Percentiles rank a stretch among this genome's conserved stretches.
These are phyloP conservation scores for Orthosia cruda DNA, from an alignment of 2,888 invertebrate genomes.

Conservation along the genomic window DNA sequence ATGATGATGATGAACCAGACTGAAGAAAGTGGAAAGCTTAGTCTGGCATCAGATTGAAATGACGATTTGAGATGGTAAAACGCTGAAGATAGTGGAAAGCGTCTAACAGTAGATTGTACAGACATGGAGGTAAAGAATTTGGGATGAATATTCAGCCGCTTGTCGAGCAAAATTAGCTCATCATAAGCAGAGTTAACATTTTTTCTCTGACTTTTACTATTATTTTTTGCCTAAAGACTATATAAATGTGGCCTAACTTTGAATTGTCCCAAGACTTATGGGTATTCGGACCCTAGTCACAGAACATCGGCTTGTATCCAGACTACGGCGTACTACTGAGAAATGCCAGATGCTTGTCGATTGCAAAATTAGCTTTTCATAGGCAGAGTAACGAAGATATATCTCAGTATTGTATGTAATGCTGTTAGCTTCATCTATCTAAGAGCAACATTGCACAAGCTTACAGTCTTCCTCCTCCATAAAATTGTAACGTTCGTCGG, in stretches of 20 bases:
- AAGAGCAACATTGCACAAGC: neutral
- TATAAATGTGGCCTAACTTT: neutral
- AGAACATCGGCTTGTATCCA: too few relatives aligned
- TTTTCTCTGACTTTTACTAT: too few relatives aligned
- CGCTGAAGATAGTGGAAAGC: neutral
- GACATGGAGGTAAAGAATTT: too few relatives aligned
- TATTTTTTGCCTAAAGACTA: too few relatives aligned
- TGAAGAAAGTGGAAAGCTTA: neutral
- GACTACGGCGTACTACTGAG: too few relatives aligned
- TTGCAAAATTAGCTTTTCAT: neutral
- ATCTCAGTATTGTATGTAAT: neutral
- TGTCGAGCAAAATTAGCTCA: too few relatives aligned
- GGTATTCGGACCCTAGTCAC: neutral
- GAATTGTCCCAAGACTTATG: neutral
- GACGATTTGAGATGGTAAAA: neutral
- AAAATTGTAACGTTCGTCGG: neutral
- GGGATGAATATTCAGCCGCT: too few relatives aligned
- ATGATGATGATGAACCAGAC: neutral
- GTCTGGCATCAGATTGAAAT: neutral
- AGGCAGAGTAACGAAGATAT: neutral
- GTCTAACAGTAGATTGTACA: too few relatives aligned
- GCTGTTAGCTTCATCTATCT: neutral
- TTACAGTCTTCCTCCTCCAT: neutral
- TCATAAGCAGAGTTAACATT: too few relatives aligned
- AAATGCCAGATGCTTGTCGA: neutral